Evolutionary conservation across 2,113 vertebrate genomes (phyloP).

Genomic region (Climacteris rufus): DNA sequence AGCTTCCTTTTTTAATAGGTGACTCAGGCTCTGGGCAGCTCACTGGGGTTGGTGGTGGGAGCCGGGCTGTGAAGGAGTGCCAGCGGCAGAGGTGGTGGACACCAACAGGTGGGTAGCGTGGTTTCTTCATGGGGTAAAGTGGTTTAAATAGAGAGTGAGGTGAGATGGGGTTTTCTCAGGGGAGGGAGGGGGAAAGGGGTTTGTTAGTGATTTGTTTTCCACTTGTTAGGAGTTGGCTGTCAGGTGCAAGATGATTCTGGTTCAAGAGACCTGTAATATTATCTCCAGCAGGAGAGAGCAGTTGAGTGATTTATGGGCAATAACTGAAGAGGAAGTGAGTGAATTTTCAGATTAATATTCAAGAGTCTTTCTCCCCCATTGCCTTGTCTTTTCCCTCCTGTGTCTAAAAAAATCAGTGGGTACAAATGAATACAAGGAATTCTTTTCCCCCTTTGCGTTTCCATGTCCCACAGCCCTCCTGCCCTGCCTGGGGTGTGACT

Average conservation of each 20-base stretch:
- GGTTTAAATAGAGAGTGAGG: neutral
- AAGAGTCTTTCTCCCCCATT: neutral
- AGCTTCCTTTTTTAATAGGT: slow-evolving; percentile 70
- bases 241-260: neutral
- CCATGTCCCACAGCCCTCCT: neutral
- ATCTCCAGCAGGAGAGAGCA: neutral
- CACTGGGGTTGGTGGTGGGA: slow-evolving; percentile 34
- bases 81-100: slow-evolving; percentile 30
- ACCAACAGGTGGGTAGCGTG: slow-evolving; percentile 58
- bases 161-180: neutral
- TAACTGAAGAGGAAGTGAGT: neutral
- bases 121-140: neutral
- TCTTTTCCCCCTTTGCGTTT: neutral
- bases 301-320: neutral
- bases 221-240: neutral
- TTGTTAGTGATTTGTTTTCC: neutral
- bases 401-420: neutral
- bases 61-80: slow-evolving; percentile 15
- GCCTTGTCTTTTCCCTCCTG: neutral
- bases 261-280: neutral
- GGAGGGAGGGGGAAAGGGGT: neutral
- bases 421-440: neutral
- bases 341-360: neutral
- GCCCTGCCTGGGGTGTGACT: neutral
- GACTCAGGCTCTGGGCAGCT: slow-evolving; percentile 43